These are phyloP conservation scores for Parnassius glacialis DNA, from an alignment of 2,888 invertebrate species.

Conservation along the genomic window DNA sequence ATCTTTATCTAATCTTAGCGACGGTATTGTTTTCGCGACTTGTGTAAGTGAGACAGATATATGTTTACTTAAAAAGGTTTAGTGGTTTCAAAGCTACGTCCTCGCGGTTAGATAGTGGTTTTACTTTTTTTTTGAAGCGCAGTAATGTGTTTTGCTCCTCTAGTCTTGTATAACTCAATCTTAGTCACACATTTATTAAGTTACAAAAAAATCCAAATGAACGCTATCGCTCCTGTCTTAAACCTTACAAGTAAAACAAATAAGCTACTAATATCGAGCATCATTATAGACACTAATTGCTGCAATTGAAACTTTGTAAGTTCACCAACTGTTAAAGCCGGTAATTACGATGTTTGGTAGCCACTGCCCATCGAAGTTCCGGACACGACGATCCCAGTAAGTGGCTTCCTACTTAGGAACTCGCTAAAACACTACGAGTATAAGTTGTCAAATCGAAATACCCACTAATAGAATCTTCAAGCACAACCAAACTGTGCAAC, in stretches of 20 bases:
- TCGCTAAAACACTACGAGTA: slow-evolving; percentile 45
- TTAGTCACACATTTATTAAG: no score
- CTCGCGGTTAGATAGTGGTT: no score
- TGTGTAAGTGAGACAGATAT: no score
- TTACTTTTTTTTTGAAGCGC: no score
- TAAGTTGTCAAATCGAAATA: slow-evolving; percentile 59
- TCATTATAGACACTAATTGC: slow-evolving; percentile 64
- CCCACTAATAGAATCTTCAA: slow-evolving; percentile 61
- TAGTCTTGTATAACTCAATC: no score
- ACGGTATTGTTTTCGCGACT: no score
- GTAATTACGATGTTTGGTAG: slow-evolving; percentile 59
- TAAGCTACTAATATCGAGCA: slow-evolving; percentile 55
- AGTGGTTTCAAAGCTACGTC: no score
- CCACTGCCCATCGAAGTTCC: slow-evolving; percentile 38
- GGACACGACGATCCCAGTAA: slow-evolving; percentile 58
- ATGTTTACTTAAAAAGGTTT: no score
- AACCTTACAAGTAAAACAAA: slow-evolving; percentile 41
- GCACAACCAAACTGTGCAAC: slow-evolving; percentile 42
- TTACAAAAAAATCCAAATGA: background rate
- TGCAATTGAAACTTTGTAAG: slow-evolving; percentile 47
- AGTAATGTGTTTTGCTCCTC: no score
- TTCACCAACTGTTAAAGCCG: slow-evolving; percentile 53
- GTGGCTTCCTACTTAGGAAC: slow-evolving; percentile 62
- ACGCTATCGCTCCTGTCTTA: slow-evolving; percentile 25
- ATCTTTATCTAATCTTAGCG: no score